Evolutionary conservation across 2,113 vertebrate genomes (phyloP).

Genomic region (Potamarius usumacintae): DNA sequence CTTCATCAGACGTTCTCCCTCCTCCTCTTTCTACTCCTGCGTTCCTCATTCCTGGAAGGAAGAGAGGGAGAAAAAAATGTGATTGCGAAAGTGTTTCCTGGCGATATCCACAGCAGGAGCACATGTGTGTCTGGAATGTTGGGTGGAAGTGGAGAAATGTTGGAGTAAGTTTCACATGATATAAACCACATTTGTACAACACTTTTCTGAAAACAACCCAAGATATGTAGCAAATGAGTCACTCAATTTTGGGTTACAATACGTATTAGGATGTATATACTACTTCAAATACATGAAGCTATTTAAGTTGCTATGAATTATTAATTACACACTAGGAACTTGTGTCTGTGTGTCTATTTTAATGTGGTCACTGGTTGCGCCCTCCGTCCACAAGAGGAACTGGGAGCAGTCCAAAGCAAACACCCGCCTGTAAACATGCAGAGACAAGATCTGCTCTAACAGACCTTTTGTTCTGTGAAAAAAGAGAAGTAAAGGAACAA

Average conservation of each 20-base stretch:
- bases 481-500: conserved; percentile 47
- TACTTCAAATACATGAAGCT: background rate
- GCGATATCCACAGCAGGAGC: conserved; percentile 36
- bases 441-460: conserved; percentile 50
- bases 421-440: conserved; percentile 52
- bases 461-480: conserved; percentile 48
- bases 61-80: conserved; percentile 5
- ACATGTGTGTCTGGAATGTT: conserved; percentile 48
- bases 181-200: background rate
- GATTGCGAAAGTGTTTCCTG: conserved; percentile 55
- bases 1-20: conserved; percentile 16
- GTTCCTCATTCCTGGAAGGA: conserved; percentile 54
- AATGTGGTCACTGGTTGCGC: conserved; percentile 39
- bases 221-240: conserved; percentile 6
- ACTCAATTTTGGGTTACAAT: conserved; percentile 1
- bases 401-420: conserved; percentile 48
- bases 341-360: background rate
- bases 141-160: conserved; percentile 29
- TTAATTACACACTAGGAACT: conserved; percentile 44
- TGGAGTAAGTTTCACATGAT: conserved; percentile 20
- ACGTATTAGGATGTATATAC: background rate
- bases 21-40: conserved; percentile 39
- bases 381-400: conserved; percentile 38
- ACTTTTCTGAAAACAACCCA: background rate
- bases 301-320: conserved; percentile 37